Evolutionary conservation across 2,797 vertebrate genomes (phyloP).

Genomic region (Strix occidentalis): DNA sequence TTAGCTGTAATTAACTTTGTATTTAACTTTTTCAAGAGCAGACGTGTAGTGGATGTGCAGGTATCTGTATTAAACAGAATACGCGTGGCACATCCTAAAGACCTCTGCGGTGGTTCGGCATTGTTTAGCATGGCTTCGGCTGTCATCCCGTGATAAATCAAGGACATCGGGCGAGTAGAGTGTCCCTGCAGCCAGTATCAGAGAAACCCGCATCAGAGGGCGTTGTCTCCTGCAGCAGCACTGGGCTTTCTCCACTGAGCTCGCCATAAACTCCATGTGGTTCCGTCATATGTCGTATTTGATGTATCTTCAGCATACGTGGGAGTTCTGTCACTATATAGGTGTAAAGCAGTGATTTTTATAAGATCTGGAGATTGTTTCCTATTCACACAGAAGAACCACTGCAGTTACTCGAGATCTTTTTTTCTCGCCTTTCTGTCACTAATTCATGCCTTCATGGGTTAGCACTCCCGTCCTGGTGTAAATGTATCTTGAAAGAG

Average conservation of each 20-base stretch:
- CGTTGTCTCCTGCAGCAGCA: background rate
- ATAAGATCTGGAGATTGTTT: background rate
- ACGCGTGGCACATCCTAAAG: background rate
- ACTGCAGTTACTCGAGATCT: fast-evolving
- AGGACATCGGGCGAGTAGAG: background rate
- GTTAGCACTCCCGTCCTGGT: background rate
- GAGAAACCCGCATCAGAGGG: background rate
- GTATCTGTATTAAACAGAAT: background rate
- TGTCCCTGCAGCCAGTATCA: background rate
- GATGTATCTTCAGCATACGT: background rate
- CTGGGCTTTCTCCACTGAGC: background rate
- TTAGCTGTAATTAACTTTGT: background rate
- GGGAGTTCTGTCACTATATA: fast-evolving
- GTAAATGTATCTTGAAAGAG: background rate
- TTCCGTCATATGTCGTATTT: fast-evolving
- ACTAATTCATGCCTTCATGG: background rate
- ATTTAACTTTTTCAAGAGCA: background rate
- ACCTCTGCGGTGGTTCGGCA: background rate
- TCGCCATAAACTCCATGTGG: fast-evolving
- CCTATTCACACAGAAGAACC: background rate
- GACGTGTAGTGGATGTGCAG: background rate
- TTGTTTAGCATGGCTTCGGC: background rate
- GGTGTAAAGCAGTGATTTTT: background rate
- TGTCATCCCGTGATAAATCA: background rate
- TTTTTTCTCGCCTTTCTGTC: background rate